A percentile compares a stretch with the other conserved stretches of the same genome.
phyloP scores from a whole-genome alignment of 2,888 invertebrate genomes.

The Archips xylosteana region DNA sequence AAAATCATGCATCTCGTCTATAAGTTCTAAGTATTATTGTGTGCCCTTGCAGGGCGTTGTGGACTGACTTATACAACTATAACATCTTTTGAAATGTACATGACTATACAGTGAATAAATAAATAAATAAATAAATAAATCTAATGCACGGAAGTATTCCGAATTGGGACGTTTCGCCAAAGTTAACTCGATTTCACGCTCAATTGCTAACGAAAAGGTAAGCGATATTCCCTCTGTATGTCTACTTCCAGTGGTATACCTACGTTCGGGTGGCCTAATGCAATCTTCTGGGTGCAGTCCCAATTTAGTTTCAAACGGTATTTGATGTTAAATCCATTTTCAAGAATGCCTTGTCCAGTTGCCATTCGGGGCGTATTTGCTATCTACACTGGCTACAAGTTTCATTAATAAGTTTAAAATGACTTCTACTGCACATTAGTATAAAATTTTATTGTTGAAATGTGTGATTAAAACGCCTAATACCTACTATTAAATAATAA shows the following conservation, averaged over 20 bases:
- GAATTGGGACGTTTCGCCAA: constrained; percentile 50
- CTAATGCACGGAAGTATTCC: constrained; percentile 23
- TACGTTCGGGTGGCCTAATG: constrained; percentile 27
- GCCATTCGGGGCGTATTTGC: neutral
- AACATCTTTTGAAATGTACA: too few relatives aligned
- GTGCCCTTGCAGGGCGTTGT: too few relatives aligned
- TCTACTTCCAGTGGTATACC: constrained; percentile 1
- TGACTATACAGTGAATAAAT: too few relatives aligned
- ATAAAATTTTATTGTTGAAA: too few relatives aligned
- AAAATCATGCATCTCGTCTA: neutral
- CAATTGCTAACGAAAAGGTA: constrained; percentile 43
- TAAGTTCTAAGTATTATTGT: too few relatives aligned
- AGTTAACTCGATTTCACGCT: constrained; percentile 58
- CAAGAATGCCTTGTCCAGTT: constrained; percentile 7
- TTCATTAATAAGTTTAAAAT: neutral
- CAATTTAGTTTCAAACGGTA: constrained; percentile 17
- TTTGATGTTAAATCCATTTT: constrained; percentile 17
- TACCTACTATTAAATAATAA: too few relatives aligned
- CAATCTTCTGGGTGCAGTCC: constrained; percentile 32
- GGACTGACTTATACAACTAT: too few relatives aligned
- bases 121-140: too few relatives aligned
- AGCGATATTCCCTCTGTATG: constrained; percentile 31
- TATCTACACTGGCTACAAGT: neutral
- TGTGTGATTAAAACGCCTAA: too few relatives aligned
- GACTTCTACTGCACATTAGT: neutral